Conservation (phyloP, 1,140 invertebrate species). For the Dufourea novaeangliae region DNA sequence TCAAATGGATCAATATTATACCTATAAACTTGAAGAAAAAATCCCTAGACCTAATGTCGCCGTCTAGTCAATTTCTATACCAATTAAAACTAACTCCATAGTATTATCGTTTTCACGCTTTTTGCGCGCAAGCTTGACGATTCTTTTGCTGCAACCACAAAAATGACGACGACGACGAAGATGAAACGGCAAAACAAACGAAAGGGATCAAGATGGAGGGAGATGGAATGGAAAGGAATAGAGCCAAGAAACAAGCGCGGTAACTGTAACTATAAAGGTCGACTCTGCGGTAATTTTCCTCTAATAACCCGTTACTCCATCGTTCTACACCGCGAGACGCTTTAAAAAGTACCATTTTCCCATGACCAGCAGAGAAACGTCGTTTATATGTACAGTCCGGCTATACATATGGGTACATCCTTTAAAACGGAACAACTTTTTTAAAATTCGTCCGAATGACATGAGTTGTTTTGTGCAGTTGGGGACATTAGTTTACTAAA, state of each 20-base stretch:
- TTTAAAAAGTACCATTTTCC: slow-evolving; percentile 60
- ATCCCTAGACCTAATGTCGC: too few relatives aligned
- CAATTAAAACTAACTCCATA: too few relatives aligned
- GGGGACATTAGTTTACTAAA: too few relatives aligned
- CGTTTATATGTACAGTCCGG: neutral
- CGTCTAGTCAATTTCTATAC: too few relatives aligned
- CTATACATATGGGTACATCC: too few relatives aligned
- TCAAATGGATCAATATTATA: too few relatives aligned
- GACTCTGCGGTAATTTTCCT: slow-evolving; percentile 58
- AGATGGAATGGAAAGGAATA: slow-evolving; percentile 20
- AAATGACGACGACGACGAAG: neutral
- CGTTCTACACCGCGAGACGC: slow-evolving; percentile 43
- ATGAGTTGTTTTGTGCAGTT: too few relatives aligned
- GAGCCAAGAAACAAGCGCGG: slow-evolving; percentile 54
- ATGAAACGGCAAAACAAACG: slow-evolving; percentile 10
- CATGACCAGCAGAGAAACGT: slow-evolving; percentile 34
- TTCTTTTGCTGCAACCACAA: neutral
- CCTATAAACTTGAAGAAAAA: too few relatives aligned
- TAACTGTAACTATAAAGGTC: slow-evolving; percentile 61
- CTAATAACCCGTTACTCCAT: slow-evolving; percentile 57
- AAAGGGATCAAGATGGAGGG: neutral
- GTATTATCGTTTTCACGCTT: slow-evolving; percentile 18
- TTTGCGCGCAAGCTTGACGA: slow-evolving; percentile 19
- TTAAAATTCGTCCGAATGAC: too few relatives aligned
- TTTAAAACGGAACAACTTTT: too few relatives aligned